phyloP scores from a whole-genome alignment of 2,888 invertebrate species.

The Oligia latruncula region DNA sequence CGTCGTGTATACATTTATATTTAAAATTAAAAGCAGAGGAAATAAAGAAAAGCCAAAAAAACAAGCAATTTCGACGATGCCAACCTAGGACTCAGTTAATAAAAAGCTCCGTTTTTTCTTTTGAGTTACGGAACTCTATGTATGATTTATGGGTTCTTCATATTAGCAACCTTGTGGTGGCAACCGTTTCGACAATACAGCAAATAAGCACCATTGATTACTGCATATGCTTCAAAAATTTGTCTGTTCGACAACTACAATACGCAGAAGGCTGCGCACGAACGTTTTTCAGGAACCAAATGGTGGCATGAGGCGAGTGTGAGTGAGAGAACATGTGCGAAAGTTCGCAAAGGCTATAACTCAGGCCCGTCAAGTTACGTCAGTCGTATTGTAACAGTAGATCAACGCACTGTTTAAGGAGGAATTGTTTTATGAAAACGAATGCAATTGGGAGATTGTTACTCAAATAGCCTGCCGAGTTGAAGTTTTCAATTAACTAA shows the following conservation, averaged over 20 bases:
- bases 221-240: not conserved
- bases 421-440: not conserved
- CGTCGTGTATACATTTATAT: not conserved
- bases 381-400: too few species aligned
- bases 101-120: not conserved
- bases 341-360: too few species aligned
- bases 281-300: too few species aligned
- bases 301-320: too few species aligned
- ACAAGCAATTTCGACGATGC: not conserved
- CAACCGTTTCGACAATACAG: not conserved
- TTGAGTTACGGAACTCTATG: not conserved
- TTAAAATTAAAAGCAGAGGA: not conserved
- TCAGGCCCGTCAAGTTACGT: too few species aligned
- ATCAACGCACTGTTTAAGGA: too few species aligned
- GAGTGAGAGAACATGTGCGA: too few species aligned
- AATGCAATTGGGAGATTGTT: not conserved
- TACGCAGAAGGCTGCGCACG: too few species aligned
- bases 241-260: not conserved
- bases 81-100: not conserved
- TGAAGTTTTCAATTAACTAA: not conserved
- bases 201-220: not conserved
- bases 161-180: not conserved
- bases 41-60: not conserved
- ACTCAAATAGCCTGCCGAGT: not conserved
- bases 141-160: not conserved